Base-by-base conservation (phyloP, 2,888 invertebrate species). In the Acronicta aceris region DNA sequence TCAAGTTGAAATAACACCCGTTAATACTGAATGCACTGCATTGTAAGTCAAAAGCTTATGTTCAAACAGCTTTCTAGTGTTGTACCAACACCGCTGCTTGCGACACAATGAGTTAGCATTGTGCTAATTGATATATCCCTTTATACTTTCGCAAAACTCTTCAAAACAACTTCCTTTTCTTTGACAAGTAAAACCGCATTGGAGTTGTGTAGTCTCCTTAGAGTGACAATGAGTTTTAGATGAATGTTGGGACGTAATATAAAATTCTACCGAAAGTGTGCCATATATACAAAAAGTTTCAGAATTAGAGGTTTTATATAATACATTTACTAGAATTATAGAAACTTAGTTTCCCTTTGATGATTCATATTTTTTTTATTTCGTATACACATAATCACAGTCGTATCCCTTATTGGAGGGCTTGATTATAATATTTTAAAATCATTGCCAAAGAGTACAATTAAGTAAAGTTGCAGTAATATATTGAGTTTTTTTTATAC, bases 131-230 rank as follows among this genome's bases (percentile, higher is more conserved):
- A 81, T 81, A 85, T 82, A 88, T 82, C 86, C 86, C 82, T 85
- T 88, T 86, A 86, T 86, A 82, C 79, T 81, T 84, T 87, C 75
- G 84, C 89, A 86, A 89, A 88, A 86, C 88, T 81, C 81, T 81
- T 77, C 74, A 83, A 87, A 88, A 88, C 87, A 87, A 92, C 93
- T 93, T 92, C 93, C 93, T 93, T 84, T 86, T 83, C 89, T 88
- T 93, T 93, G 88, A 86, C 75, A 77, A 70, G 42, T 66, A 67
- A 84, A 89, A 90, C 88, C 89, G 86, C 89, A 87, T 76, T 58
- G 33, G 30, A 67, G 59, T 57, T 66, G 59, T 68, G 47, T 60
- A 68, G 58, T 59, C 61, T 61, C 62, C 21, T 61, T 74, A 74
- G 70, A 50, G 54, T 25, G 8, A n/a, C 65, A 55, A 51, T 53